phyloP scores from a whole-genome alignment of 2,113 vertebrate species.

The Zosterops hypoxanthus region DNA sequence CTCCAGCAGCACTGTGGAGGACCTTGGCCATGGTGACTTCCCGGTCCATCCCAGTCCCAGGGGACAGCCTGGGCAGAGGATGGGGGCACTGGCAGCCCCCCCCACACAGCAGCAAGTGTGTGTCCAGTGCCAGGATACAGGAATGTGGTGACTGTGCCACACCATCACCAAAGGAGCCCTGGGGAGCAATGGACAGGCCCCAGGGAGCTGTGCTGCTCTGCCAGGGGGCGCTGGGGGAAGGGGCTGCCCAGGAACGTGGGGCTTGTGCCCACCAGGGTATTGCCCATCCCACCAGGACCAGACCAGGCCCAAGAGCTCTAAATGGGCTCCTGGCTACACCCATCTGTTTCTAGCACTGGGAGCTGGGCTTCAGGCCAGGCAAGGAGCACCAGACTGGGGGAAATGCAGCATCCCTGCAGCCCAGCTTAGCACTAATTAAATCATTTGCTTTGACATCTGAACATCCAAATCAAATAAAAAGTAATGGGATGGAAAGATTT shows the following conservation, averaged over 20 bases:
- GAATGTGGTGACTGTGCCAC: not conserved
- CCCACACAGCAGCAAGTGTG: not conserved
- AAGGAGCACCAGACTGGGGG: not conserved
- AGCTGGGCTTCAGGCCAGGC: not conserved
- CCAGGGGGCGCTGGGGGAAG: accelerated
- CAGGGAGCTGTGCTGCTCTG: not conserved
- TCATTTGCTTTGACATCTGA: constrained; percentile 17
- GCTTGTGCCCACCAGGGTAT: not conserved
- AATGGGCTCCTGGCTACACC: not conserved
- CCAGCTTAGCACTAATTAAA: constrained; percentile 29
- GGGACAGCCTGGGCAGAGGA: not conserved
- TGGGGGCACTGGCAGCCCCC: accelerated
- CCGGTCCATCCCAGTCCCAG: not conserved
- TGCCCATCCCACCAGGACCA: not conserved
- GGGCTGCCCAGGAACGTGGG: not conserved
- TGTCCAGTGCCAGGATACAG: not conserved
- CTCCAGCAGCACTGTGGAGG: not conserved
- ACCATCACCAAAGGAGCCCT: not conserved
- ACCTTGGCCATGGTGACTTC: not conserved
- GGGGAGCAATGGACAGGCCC: not conserved
- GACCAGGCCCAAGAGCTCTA: not conserved
- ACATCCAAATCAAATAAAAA: constrained; percentile 53
- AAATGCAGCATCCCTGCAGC: not conserved
- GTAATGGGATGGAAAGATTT: constrained; percentile 49
- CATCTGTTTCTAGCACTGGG: accelerated